Conservation (phyloP, 1,140 invertebrate genomes). For the Bombus pascuorum region DNA sequence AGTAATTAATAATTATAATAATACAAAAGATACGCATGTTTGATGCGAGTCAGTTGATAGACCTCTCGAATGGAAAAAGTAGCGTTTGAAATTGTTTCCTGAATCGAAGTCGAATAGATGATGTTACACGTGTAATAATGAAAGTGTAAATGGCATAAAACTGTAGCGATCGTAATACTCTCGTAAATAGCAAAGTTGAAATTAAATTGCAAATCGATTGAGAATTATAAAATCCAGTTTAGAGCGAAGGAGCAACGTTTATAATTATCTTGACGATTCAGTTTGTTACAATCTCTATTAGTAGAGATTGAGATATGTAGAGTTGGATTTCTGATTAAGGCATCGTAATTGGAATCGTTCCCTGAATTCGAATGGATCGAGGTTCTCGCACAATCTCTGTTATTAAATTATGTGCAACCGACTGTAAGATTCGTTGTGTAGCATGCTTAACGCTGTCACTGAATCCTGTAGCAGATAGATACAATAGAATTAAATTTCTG, state of each 20-base stretch:
- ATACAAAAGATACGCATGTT: background rate
- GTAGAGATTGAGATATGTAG: background rate
- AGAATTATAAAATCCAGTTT: background rate
- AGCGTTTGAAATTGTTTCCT: background rate
- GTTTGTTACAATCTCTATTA: background rate
- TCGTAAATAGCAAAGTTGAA: background rate
- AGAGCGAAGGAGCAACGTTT: background rate
- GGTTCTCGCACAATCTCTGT: background rate
- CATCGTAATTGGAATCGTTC: conserved; percentile 2
- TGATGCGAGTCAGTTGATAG: background rate
- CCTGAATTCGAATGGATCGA: background rate
- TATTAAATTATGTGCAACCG: background rate
- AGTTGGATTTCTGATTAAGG: background rate
- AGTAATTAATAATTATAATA: no score
- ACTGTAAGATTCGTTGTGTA: background rate
- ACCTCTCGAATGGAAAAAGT: background rate
- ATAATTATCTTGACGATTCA: background rate
- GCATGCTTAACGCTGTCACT: background rate
- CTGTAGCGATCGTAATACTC: background rate
- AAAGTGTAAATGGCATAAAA: background rate
- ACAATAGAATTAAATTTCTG: background rate
- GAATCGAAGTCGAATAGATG: background rate
- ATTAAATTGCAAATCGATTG: background rate
- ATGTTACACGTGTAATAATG: no score
- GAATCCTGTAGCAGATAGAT: background rate